These are phyloP conservation scores for Danaus plexippus DNA, from an alignment of 1,140 invertebrate species.

Conservation along the genomic window DNA sequence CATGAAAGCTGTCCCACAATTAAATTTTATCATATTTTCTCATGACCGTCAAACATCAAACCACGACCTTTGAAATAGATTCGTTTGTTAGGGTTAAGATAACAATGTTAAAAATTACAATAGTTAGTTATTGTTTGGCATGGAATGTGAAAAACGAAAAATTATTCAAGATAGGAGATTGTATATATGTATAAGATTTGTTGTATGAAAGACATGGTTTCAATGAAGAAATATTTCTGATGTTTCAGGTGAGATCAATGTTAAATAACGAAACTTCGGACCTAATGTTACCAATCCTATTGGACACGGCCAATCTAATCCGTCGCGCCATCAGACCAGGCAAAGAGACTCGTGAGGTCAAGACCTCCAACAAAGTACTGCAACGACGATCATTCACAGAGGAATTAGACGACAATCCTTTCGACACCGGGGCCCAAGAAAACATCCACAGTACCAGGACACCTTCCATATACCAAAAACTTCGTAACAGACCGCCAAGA, in stretches of 20 bases:
- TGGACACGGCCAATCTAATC: conserved; percentile 77
- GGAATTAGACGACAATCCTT: conserved; percentile 37
- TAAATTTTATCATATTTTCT: conserved; percentile 26
- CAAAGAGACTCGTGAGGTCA: conserved; percentile 48
- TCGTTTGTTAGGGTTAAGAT: too few species aligned
- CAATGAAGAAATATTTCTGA: background rate
- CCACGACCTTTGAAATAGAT: too few species aligned
- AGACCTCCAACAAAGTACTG: conserved; percentile 44
- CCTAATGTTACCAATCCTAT: conserved; percentile 75
- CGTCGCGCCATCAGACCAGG: conserved; percentile 54
- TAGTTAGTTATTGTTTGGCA: too few species aligned
- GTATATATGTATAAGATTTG: too few species aligned
- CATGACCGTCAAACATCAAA: conserved; percentile 33
- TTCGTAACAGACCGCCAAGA: conserved; percentile 31
- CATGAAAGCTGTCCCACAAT: conserved; percentile 27
- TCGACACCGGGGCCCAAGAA: conserved; percentile 32
- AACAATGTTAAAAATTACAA: too few species aligned
- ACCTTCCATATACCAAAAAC: conserved; percentile 24
- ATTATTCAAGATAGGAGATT: too few species aligned
- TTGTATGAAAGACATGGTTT: too few species aligned
- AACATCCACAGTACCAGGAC: conserved; percentile 24
- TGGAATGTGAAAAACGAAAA: too few species aligned
- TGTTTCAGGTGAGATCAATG: conserved; percentile 72
- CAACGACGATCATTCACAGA: conserved; percentile 53
- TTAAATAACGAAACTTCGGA: conserved; percentile 73